A percentile compares a stretch with the other conserved stretches of the same genome.
phyloP scores from a whole-genome alignment of 2,888 invertebrate genomes.

The Trypoxylon attenuatum region DNA sequence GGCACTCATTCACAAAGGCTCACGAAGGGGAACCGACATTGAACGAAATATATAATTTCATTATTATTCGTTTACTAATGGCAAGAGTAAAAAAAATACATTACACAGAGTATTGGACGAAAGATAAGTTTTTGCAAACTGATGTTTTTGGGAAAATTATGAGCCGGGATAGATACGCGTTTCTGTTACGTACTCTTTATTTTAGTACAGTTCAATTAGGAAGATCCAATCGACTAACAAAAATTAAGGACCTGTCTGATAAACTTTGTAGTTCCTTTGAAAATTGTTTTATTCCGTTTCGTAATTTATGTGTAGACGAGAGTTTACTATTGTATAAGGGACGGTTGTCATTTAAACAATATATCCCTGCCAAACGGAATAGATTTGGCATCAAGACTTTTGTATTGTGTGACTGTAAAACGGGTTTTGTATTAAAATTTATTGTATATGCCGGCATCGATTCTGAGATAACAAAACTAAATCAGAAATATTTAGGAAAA shows the following conservation, averaged over 20 bases:
- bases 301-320: neutral
- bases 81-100: slow-evolving; percentile 11
- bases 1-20: slow-evolving; percentile 14
- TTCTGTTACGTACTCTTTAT: slow-evolving; percentile 13
- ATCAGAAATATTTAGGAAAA: slow-evolving; percentile 4
- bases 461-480: neutral
- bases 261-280: neutral
- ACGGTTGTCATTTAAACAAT: no score
- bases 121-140: slow-evolving; percentile 20
- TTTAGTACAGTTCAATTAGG: neutral
- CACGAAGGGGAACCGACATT: slow-evolving; percentile 20
- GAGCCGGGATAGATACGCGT: slow-evolving; percentile 13
- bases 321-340: slow-evolving; percentile 31
- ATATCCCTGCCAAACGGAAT: neutral
- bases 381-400: neutral
- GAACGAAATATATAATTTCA: slow-evolving; percentile 14
- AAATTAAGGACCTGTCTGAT: neutral
- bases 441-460: slow-evolving; percentile 3
- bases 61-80: slow-evolving; percentile 22
- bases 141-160: slow-evolving; percentile 14
- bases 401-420: slow-evolving; percentile 2
- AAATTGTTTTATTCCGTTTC: neutral
- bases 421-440: slow-evolving; percentile 3
- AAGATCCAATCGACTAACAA: neutral
- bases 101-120: slow-evolving; percentile 18